phyloP scores from a whole-genome alignment of 2,113 vertebrate species.

The Sceloporus tristichus region DNA sequence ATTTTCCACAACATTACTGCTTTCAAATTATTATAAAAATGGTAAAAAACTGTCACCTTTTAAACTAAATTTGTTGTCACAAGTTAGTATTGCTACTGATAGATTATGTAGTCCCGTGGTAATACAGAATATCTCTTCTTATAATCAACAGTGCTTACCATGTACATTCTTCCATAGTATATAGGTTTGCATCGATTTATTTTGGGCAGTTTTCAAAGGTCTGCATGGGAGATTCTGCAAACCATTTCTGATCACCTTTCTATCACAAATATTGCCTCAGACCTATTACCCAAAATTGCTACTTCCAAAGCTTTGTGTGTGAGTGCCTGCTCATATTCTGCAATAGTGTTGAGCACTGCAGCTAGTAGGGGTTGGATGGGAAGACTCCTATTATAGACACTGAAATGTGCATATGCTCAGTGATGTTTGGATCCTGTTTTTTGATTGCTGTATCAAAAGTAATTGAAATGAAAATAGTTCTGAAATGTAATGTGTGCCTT shows the following conservation, averaged over 20 bases:
- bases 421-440: background rate
- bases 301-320: background rate
- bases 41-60: background rate
- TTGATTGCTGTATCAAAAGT: background rate
- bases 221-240: background rate
- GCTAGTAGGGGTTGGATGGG: background rate
- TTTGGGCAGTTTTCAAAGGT: background rate
- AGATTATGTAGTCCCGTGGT: background rate
- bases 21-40: background rate
- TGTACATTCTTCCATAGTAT: background rate
- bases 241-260: background rate
- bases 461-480: conserved; percentile 16
- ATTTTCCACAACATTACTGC: background rate
- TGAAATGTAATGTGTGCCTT: background rate
- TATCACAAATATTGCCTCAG: background rate
- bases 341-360: background rate
- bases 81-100: background rate
- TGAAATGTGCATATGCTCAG: background rate
- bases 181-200: background rate
- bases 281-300: background rate
- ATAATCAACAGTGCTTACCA: background rate
- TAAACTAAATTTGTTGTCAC: background rate
- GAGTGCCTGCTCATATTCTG: background rate
- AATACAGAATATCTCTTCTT: conserved; percentile 22
- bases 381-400: background rate